Conservation (phyloP, 2,888 invertebrate genomes). For the Dimorphilus gyrociliatus region DNA sequence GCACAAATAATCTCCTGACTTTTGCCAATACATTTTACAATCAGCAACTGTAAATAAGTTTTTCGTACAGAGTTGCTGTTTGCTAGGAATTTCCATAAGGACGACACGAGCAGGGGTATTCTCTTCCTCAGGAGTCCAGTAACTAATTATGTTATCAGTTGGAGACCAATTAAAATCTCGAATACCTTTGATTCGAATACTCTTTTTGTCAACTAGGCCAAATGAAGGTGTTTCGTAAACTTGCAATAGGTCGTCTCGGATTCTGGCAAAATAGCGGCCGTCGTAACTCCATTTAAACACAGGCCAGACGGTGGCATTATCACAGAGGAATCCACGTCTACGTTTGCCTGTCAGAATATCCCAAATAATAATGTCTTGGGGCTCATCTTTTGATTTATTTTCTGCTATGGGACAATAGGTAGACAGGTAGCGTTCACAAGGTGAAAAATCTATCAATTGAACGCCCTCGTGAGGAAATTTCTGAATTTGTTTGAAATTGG, state of each 20-base stretch:
- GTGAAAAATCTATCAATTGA: constrained; percentile 90
- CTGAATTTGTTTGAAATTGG: constrained; percentile 73
- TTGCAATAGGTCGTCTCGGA: constrained; percentile 56
- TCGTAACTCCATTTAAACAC: constrained; percentile 94
- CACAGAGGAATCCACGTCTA: constrained; percentile 63
- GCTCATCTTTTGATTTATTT: constrained; percentile 50
- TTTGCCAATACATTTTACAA: constrained; percentile 98
- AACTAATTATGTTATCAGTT: constrained; percentile 82
- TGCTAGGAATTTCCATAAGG: constrained; percentile 67
- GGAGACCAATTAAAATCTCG: constrained; percentile 97
- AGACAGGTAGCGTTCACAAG: constrained; percentile 88
- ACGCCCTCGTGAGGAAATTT: constrained; percentile 71
- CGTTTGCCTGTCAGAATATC: constrained; percentile 85
- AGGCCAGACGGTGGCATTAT: constrained; percentile 60
- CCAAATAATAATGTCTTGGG: constrained; percentile 74
- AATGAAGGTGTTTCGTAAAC: constrained; percentile 95
- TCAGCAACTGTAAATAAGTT: constrained; percentile 95
- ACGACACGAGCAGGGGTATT: constrained; percentile 90
- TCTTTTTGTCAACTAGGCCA: constrained; percentile 78
- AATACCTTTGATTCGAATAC: constrained; percentile 52
- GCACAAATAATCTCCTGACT: constrained; percentile 87
- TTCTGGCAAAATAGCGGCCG: constrained; percentile 79
- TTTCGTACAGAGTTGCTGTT: constrained; percentile 53
- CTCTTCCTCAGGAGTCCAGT: constrained; percentile 86
- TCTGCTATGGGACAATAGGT: constrained; percentile 69